Conservation (phyloP, 1,140 invertebrate genomes). For the Trichogramma pretiosum region DNA sequence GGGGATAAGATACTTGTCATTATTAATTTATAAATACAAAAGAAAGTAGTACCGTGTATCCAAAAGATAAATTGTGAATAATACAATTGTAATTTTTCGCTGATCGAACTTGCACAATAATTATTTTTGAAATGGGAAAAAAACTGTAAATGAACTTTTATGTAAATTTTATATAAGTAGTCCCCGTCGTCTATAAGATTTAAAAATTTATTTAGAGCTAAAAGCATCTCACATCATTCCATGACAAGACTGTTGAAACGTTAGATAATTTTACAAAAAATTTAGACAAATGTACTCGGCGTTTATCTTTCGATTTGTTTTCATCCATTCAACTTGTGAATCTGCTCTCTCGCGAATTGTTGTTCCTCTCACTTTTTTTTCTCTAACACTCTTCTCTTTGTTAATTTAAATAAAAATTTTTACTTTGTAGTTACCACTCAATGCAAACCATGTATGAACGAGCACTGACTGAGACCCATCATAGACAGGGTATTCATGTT, state of each 20-base stretch:
- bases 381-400: neutral
- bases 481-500: too few species aligned
- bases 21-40: too few species aligned
- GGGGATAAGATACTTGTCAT: too few species aligned
- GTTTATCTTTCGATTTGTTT: neutral
- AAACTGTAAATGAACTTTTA: too few species aligned
- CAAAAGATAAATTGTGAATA: too few species aligned
- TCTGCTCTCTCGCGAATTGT: neutral
- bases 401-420: neutral
- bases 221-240: constrained; percentile 33
- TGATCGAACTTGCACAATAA: too few species aligned
- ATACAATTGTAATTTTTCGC: too few species aligned
- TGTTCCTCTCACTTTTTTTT: neutral
- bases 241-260: constrained; percentile 37
- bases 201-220: too few species aligned
- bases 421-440: constrained; percentile 9
- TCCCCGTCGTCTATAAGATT: too few species aligned
- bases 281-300: neutral
- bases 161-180: too few species aligned
- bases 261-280: constrained; percentile 1
- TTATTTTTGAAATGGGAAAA: too few species aligned
- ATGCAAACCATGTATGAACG: neutral
- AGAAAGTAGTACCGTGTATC: too few species aligned
- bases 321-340: neutral
- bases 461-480: neutral